A percentile compares a stretch with the other conserved stretches of the same genome.
These are phyloP conservation scores for Lanius collurio DNA, from an alignment of 2,113 vertebrate species.

Conservation along the genomic window DNA sequence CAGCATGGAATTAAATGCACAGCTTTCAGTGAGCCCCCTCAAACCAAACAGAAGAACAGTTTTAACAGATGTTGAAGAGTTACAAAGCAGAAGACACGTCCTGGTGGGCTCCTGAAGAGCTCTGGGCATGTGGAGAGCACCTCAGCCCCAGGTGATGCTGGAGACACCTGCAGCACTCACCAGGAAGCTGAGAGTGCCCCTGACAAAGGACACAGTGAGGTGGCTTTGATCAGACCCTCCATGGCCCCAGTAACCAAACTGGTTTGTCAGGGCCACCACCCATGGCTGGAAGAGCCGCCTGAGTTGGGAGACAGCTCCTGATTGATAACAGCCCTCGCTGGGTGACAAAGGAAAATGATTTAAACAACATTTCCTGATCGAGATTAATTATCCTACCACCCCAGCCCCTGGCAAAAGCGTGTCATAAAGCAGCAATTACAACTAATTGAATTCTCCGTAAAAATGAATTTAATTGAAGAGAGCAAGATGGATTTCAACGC, in stretches of 20 bases:
- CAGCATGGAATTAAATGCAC: background rate
- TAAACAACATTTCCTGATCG: background rate
- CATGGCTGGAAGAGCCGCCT: background rate
- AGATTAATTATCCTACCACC: background rate
- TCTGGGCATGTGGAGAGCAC: background rate
- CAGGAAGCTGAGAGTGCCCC: background rate
- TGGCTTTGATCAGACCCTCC: background rate
- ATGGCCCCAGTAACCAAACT: background rate
- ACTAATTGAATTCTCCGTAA: constrained; percentile 15
- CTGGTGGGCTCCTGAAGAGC: background rate
- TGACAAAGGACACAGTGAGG: background rate
- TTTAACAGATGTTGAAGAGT: background rate
- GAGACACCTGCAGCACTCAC: background rate
- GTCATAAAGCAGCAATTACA: constrained; percentile 29
- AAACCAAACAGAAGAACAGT: background rate
- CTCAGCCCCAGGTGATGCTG: background rate
- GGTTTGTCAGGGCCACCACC: constrained; percentile 36
- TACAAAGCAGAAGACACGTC: background rate
- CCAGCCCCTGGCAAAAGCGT: background rate
- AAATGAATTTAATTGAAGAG: constrained; percentile 7
- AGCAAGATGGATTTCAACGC: background rate
- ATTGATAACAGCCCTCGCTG: background rate
- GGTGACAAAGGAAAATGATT: background rate
- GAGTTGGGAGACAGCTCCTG: background rate
- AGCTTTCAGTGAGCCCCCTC: background rate